Evolutionary conservation across 1,140 invertebrate genomes (phyloP).

Genomic region (Musca vetustissima): DNA sequence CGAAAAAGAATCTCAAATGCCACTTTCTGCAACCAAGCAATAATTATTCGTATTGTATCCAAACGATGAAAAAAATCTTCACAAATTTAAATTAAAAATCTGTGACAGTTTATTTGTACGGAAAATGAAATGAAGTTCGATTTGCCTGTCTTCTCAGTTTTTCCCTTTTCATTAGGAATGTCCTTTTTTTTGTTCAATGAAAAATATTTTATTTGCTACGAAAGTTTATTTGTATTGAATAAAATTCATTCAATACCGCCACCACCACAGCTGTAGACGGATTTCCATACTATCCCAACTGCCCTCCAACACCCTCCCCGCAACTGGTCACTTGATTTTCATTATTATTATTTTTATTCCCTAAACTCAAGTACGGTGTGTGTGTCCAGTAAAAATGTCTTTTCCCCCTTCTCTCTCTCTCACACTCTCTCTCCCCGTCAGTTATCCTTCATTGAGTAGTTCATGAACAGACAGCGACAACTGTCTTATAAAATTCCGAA

Average conservation of each 20-base stretch:
- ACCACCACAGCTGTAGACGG: neutral
- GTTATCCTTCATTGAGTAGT: neutral
- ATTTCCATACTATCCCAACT: slow-evolving; percentile 1
- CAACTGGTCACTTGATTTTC: slow-evolving; percentile 12
- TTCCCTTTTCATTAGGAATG: neutral
- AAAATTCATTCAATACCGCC: slow-evolving; percentile 10
- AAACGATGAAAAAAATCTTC: neutral
- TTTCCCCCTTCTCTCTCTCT: neutral
- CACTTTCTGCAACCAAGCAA: too few species aligned
- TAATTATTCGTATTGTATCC: too few species aligned
- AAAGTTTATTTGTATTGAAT: too few species aligned
- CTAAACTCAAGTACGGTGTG: slow-evolving; percentile 12
- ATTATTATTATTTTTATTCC: slow-evolving; percentile 17
- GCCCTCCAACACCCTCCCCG: too few species aligned
- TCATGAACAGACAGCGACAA: neutral
- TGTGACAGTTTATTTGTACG: slow-evolving; percentile 20
- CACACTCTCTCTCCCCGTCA: neutral
- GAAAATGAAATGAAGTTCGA: neutral
- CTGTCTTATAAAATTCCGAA: slow-evolving; percentile 5
- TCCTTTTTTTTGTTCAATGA: neutral
- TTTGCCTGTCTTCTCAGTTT: neutral
- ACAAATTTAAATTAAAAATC: slow-evolving; percentile 7
- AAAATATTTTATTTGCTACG: neutral
- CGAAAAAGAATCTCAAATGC: too few species aligned
- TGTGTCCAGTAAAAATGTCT: neutral